Evolutionary conservation across 2,113 vertebrate species (phyloP).

Genomic region (Sylvilagus bachmani): DNA sequence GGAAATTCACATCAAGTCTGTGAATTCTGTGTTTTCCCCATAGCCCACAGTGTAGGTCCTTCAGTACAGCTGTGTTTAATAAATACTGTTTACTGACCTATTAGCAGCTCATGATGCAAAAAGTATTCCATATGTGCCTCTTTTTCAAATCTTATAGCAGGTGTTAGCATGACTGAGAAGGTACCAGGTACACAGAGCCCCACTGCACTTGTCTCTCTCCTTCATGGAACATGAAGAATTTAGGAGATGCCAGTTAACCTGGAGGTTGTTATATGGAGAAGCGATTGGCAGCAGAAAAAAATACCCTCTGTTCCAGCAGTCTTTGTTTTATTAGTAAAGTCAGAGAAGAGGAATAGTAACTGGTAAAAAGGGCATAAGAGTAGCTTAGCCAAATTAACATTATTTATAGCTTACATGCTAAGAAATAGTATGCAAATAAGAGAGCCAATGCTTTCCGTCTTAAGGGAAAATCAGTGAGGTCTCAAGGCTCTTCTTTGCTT

Average conservation of each 20-base stretch:
- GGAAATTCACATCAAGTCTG: not conserved
- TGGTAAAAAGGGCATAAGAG: not conserved
- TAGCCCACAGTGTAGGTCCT: not conserved
- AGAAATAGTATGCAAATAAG: not conserved
- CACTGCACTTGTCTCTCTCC: not conserved
- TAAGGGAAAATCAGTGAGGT: not conserved
- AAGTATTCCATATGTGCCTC: not conserved
- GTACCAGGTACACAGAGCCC: not conserved
- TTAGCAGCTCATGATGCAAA: slow-evolving; percentile 31
- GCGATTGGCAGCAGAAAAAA: not conserved
- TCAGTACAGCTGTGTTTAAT: slow-evolving; percentile 23
- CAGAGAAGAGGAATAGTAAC: not conserved
- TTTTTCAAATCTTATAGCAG: not conserved
- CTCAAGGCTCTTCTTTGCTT: not conserved
- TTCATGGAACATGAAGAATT: not conserved
- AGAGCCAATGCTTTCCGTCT: not conserved
- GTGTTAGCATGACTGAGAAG: not conserved
- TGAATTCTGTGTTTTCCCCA: not conserved
- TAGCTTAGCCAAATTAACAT: not conserved
- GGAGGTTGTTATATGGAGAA: not conserved
- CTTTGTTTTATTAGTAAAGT: not conserved
- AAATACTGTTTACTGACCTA: slow-evolving; percentile 46
- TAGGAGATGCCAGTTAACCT: not conserved
- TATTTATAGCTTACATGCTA: not conserved
- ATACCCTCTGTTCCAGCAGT: not conserved